Conservation (phyloP, 2,113 vertebrate species). For the Macquaria australasica region DNA sequence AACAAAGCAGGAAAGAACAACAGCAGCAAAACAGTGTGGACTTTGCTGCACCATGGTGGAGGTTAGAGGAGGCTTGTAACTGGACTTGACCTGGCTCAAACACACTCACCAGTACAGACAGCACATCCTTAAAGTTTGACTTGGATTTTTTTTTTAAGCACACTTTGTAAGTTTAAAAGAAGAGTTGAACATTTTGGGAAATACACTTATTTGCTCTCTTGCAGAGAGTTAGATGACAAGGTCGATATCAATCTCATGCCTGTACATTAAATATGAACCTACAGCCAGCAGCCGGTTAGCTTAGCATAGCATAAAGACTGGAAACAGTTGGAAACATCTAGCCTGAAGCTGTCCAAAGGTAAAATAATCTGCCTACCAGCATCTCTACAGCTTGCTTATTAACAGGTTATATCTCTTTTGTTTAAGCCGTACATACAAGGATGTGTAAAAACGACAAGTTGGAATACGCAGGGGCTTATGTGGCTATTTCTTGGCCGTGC, state of each 20-base stretch:
- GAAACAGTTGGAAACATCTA: neutral
- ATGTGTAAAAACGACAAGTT: neutral
- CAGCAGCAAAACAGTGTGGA: neutral
- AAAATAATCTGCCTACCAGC: neutral
- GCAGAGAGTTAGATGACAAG: neutral
- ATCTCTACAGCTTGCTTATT: neutral
- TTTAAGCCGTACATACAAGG: neutral
- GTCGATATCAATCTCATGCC: neutral
- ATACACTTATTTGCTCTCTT: neutral
- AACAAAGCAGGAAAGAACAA: neutral
- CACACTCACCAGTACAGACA: neutral
- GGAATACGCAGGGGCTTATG: neutral
- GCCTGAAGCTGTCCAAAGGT: neutral
- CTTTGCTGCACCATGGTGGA: neutral
- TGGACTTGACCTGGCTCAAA: slow-evolving; percentile 2
- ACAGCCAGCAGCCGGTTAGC: neutral
- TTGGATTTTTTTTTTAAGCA: neutral
- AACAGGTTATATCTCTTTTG: neutral
- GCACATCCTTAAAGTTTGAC: too few relatives aligned
- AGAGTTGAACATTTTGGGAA: neutral
- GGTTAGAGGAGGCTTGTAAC: neutral
- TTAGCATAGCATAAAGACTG: neutral
- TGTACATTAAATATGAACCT: neutral
- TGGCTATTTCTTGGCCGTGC: neutral
- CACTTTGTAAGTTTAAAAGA: neutral